phyloP scores from a whole-genome alignment of 2,797 vertebrate species.

The Trichosurus vulpecula region DNA sequence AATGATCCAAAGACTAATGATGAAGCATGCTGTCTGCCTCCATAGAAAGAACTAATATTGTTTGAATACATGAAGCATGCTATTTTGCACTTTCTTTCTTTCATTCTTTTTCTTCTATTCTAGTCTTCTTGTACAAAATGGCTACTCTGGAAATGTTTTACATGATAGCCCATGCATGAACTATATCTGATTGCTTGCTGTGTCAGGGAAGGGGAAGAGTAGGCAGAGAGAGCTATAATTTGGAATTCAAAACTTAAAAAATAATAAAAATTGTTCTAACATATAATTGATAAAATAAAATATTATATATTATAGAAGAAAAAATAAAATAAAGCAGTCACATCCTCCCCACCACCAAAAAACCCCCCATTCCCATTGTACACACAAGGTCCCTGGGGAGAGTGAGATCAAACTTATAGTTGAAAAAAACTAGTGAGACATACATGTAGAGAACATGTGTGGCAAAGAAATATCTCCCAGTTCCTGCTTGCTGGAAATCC shows the following conservation, averaged over 20 bases:
- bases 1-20: not conserved
- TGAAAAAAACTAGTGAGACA: not conserved
- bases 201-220: not conserved
- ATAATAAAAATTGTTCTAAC: not conserved
- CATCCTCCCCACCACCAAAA: not conserved
- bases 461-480: not conserved
- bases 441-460: not conserved
- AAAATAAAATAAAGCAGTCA: not conserved
- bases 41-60: not conserved
- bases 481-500: not conserved
- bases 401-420: not conserved
- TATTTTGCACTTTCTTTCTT: not conserved
- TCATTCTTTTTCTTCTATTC: not conserved
- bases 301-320: not conserved
- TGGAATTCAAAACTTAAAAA: not conserved
- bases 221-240: not conserved
- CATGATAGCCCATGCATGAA: not conserved
- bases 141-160: not conserved
- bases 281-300: not conserved
- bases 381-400: not conserved
- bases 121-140: not conserved
- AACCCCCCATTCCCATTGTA: not conserved
- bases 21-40: not conserved
- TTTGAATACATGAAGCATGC: not conserved
- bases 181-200: not conserved